phyloP scores from a whole-genome alignment of 2,797 vertebrate species.

The Falco columbarius region DNA sequence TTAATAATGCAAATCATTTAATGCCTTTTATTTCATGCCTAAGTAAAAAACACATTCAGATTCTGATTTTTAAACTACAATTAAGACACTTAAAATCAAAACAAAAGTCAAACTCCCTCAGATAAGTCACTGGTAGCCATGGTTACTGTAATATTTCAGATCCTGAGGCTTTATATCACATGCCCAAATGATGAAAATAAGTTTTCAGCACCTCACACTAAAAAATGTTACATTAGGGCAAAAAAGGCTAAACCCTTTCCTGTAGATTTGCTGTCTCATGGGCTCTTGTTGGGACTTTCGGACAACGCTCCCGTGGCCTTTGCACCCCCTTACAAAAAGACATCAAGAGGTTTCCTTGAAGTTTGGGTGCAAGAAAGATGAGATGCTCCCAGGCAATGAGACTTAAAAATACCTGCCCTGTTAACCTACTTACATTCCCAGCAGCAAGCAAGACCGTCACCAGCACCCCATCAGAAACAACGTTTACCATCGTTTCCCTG shows the following conservation, averaged over 20 bases:
- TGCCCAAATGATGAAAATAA: constrained; percentile 55
- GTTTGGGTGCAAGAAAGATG: neutral
- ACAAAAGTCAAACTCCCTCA: constrained; percentile 69
- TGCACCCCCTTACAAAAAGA: neutral
- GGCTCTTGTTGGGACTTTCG: neutral
- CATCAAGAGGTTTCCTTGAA: neutral
- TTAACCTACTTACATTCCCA: constrained; percentile 8
- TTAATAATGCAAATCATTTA: constrained; percentile 60
- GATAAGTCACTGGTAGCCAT: constrained; percentile 69
- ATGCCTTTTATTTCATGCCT: constrained; percentile 56
- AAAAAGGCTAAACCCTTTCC: neutral
- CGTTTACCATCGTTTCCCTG: neutral
- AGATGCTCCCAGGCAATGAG: neutral
- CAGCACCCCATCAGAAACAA: neutral
- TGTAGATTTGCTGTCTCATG: neutral
- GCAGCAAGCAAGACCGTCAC: neutral
- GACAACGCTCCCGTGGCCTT: neutral
- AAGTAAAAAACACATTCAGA: constrained; percentile 27
- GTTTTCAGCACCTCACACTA: constrained; percentile 41
- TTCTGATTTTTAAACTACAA: constrained; percentile 65
- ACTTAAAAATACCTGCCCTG: constrained; percentile 31
- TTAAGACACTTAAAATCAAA: constrained; percentile 68
- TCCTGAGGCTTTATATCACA: constrained; percentile 47
- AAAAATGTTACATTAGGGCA: neutral
- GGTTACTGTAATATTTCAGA: constrained; percentile 68